These are phyloP conservation scores for Naso thynnoides DNA, from an alignment of 2,797 vertebrate genomes.

Conservation along the genomic window DNA sequence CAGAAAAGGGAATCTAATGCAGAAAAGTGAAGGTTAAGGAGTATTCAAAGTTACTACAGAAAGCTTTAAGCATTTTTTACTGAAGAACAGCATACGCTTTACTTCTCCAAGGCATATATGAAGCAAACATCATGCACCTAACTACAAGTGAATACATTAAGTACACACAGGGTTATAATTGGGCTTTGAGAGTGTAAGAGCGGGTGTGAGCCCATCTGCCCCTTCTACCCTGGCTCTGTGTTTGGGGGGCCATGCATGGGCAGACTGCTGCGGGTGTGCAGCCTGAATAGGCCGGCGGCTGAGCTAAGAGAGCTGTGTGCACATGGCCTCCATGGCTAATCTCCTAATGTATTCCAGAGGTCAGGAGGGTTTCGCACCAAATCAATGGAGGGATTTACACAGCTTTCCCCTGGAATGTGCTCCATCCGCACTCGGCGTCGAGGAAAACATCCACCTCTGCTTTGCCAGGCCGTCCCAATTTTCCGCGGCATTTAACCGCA, in stretches of 20 bases:
- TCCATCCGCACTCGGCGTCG: constrained; percentile 77
- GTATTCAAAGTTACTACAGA: background rate
- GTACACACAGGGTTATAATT: constrained; percentile 54
- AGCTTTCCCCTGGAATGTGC: constrained; percentile 87
- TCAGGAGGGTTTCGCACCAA: constrained; percentile 85
- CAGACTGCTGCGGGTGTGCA: constrained; percentile 51
- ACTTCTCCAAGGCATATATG: constrained; percentile 2
- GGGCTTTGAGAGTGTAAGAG: constrained; percentile 54
- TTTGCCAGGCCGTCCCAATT: constrained; percentile 77
- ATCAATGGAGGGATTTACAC: constrained; percentile 88
- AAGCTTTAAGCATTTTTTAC: constrained; percentile 1
- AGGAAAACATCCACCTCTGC: constrained; percentile 82
- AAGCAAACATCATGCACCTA: constrained; percentile 9
- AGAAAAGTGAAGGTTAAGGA: constrained; percentile 1
- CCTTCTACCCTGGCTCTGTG: constrained; percentile 58
- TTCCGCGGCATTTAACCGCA: constrained; percentile 81
- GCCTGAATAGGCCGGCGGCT: constrained; percentile 65
- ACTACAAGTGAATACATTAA: constrained; percentile 30
- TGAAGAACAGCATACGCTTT: background rate
- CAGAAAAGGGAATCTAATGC: background rate
- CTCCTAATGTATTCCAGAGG: constrained; percentile 88
- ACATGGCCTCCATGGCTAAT: constrained; percentile 81
- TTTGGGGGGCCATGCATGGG: constrained; percentile 48
- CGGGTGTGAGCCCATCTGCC: constrained; percentile 65
- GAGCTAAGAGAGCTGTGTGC: constrained; percentile 71